Base-by-base conservation (phyloP, 23 tunicate species). In the Styela clava region DNA sequence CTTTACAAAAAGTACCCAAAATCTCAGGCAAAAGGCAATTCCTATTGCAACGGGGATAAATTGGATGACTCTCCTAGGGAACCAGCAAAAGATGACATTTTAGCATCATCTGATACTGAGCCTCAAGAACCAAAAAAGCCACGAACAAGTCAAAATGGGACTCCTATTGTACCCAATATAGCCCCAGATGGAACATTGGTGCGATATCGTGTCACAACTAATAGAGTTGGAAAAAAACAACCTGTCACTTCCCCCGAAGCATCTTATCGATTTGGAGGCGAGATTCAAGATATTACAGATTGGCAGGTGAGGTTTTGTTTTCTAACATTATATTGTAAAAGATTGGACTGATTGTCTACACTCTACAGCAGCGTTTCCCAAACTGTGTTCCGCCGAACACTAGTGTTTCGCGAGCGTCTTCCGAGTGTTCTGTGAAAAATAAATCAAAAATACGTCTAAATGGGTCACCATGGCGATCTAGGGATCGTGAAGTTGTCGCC, bases 171-270 rank as follows among this genome's bases (percentile, higher is more conserved):
- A 18, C 27, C 81, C 44, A 31, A 28, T 31, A 68, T 12, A 24
- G 76, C 24, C 44, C 1, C 16, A 7, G 44, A 73, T 33, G 56
- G 78, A 73, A 16, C 56, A 25, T 24, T 35, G 28, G 63, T 94
- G 2, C 36, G 84, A 21, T 89, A 70, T 79, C 76, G 95, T 35
- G 94, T 83, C 5, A 61, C 84, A 9, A 82, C 96, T n/a, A 95
- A 82, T 33, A 79, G 99, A 52, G 85, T 91, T 67, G 99, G 99
- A 2, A 95, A 95, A 78, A 63, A 84, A 37, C 99, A 95, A 76
- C 78, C 85, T 28, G 74, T 95, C 1, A 95, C 94, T 1, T 90
- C 97, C 3, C 88, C 86, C 19, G 92, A 90, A 21, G 91, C 91
- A 20, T 97, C 97, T 19, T 70, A 26, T 18, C 71, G 69, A 24